Evolutionary conservation across 2,113 vertebrate genomes (phyloP).

Genomic region (Toxotes chatareus): DNA sequence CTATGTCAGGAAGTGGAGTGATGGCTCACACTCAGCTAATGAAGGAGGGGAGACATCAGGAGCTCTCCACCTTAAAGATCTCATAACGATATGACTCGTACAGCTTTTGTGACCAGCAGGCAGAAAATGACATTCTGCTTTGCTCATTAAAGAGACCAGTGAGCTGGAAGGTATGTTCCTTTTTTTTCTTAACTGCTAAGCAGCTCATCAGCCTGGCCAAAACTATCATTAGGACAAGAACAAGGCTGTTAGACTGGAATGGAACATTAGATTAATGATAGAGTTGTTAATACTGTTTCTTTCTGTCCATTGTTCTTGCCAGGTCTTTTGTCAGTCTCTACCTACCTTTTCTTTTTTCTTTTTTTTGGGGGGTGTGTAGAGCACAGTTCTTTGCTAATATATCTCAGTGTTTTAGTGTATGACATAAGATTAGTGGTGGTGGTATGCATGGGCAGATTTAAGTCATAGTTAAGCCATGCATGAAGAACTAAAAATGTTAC

Average conservation of each 20-base stretch:
- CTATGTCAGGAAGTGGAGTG: background rate
- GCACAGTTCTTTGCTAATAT: background rate
- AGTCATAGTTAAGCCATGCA: constrained; percentile 8
- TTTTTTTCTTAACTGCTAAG: constrained; percentile 62
- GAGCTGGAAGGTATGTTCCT: constrained; percentile 59
- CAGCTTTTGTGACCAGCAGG: constrained; percentile 69
- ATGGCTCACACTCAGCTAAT: constrained; percentile 44
- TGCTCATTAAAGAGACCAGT: constrained; percentile 73
- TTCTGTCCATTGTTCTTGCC: background rate
- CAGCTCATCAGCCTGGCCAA: constrained; percentile 61
- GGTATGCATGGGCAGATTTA: constrained; percentile 2
- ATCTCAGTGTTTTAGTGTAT: constrained; percentile 21
- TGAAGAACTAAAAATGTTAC: constrained; percentile 23
- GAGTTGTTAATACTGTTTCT: constrained; percentile 19
- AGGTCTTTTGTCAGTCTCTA: background rate
- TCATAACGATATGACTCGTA: constrained; percentile 61
- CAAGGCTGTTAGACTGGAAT: constrained; percentile 41
- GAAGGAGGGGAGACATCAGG: constrained; percentile 24
- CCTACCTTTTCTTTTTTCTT: background rate
- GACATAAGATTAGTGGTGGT: background rate
- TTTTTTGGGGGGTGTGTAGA: no score
- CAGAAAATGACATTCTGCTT: constrained; percentile 73
- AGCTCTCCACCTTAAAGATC: constrained; percentile 63
- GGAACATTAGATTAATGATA: constrained; percentile 64
- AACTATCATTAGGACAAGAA: constrained; percentile 67